These are phyloP conservation scores for Rhineura floridana DNA, from an alignment of 2,113 vertebrate species.

Conservation along the genomic window DNA sequence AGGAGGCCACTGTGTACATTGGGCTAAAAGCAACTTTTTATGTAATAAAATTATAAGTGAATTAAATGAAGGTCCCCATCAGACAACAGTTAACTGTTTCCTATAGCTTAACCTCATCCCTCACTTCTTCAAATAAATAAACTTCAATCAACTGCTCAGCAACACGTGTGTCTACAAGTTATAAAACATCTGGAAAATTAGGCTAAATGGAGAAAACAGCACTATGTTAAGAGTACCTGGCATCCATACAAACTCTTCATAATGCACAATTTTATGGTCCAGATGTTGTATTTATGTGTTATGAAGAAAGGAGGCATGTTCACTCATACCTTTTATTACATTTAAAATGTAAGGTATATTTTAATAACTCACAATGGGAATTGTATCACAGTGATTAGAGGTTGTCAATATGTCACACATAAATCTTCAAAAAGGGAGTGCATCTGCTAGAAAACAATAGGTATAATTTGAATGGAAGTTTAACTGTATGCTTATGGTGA, in stretches of 20 bases:
- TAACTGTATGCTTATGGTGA: conserved; percentile 63
- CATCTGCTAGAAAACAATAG: conserved; percentile 70
- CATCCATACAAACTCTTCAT: conserved; percentile 70
- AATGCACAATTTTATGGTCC: conserved; percentile 74
- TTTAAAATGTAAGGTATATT: conserved; percentile 78
- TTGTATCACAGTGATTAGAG: conserved; percentile 72
- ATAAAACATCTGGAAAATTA: conserved; percentile 82
- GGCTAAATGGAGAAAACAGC: conserved; percentile 81
- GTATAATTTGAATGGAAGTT: conserved; percentile 73
- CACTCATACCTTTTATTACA: conserved; percentile 77
- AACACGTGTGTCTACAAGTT: conserved; percentile 76
- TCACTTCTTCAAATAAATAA: conserved; percentile 71
- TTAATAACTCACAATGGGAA: conserved; percentile 78
- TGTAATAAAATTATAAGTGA: conserved; percentile 52
- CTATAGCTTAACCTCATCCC: conserved; percentile 61
- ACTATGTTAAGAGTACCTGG: conserved; percentile 75
- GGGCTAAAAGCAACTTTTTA: conserved; percentile 63
- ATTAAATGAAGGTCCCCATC: conserved; percentile 31
- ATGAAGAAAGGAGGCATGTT: conserved; percentile 78
- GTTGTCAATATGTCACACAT: conserved; percentile 75
- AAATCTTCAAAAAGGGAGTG: conserved; percentile 75
- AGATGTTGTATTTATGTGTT: conserved; percentile 80
- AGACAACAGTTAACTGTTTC: conserved; percentile 58
- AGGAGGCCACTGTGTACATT: background rate
- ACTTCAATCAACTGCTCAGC: conserved; percentile 72